Conservation (phyloP, 2,888 invertebrate genomes). For the Polietes domitor region DNA sequence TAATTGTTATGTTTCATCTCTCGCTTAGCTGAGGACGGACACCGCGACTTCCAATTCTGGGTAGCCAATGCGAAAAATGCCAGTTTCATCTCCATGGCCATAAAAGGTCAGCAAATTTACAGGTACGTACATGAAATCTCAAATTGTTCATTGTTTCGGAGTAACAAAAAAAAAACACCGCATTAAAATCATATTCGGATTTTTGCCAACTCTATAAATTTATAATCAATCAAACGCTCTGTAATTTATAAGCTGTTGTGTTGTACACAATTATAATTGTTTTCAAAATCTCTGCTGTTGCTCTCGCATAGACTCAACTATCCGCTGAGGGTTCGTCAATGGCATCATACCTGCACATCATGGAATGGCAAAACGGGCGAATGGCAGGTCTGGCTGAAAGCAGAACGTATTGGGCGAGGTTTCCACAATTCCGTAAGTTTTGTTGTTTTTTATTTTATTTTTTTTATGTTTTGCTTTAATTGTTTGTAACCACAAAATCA, state of each 20-base stretch:
- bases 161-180: conserved; percentile 8
- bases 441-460: conserved; percentile 5
- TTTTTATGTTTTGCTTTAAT: neutral
- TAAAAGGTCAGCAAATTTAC: conserved; percentile 91
- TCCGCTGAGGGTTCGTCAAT: conserved; percentile 86
- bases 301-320: conserved; percentile 84
- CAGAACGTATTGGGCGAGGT: conserved; percentile 91
- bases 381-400: conserved; percentile 94
- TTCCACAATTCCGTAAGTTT: conserved; percentile 91
- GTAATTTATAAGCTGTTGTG: conserved; percentile 26
- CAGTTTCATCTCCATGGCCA: conserved; percentile 90
- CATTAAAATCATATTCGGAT: neutral
- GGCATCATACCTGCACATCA: conserved; percentile 93
- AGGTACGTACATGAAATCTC: conserved; percentile 81
- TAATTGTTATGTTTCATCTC: conserved; percentile 36
- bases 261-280: neutral
- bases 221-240: conserved; percentile 42
- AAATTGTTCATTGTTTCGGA: conserved; percentile 8
- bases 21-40: conserved; percentile 85
- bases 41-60: conserved; percentile 89
- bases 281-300: neutral
- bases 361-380: conserved; percentile 95
- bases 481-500: neutral
- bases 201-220: neutral
- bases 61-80: conserved; percentile 90